These are phyloP conservation scores for Diachrysia chrysitis DNA, from an alignment of 2,888 invertebrate genomes.

Conservation along the genomic window DNA sequence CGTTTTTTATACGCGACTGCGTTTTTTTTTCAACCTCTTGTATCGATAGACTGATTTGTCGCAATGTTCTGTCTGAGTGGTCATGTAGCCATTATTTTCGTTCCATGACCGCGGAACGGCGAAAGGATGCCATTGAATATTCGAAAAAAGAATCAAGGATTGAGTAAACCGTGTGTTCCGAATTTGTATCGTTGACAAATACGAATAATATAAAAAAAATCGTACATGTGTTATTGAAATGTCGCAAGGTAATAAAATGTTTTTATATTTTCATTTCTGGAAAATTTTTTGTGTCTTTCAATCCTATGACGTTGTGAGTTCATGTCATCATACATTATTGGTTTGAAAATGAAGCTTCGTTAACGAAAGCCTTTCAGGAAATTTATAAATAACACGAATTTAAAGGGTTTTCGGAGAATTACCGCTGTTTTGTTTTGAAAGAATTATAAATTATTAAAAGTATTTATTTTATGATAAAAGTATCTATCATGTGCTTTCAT, in stretches of 20 bases:
- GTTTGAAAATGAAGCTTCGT: not conserved
- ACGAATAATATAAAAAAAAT: not conserved
- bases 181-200: not conserved
- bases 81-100: constrained; percentile 46
- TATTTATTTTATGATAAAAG: too few relatives aligned
- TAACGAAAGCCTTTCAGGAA: not conserved
- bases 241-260: not conserved
- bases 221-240: not conserved
- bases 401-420: not conserved
- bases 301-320: not conserved
- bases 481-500: too few relatives aligned
- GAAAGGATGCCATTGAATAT: constrained; percentile 14
- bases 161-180: not conserved
- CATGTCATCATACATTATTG: not conserved
- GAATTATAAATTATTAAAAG: not conserved
- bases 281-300: not conserved
- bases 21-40: constrained; percentile 31
- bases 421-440: not conserved
- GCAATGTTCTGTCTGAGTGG: constrained; percentile 60
- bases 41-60: constrained; percentile 29
- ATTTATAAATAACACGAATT: not conserved
- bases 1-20: constrained; percentile 34
- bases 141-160: constrained; percentile 22
- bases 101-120: constrained; percentile 27
- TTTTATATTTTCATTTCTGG: not conserved